Conservation (phyloP, 2,888 invertebrate genomes). For the Gnatocerus cornutus region DNA sequence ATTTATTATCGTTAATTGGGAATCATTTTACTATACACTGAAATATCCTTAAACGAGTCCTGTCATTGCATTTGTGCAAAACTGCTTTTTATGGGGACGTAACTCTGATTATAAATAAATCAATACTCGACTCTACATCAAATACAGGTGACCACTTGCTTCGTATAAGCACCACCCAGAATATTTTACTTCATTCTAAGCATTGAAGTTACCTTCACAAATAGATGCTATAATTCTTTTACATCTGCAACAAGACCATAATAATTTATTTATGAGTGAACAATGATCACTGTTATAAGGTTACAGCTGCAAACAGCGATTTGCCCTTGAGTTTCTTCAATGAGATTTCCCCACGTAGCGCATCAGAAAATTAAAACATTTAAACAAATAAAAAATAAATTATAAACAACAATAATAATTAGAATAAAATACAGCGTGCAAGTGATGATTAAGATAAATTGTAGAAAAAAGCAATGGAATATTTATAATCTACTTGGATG, state of each 20-base stretch:
- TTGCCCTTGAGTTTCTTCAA: constrained; percentile 4
- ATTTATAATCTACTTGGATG: too few relatives aligned
- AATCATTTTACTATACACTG: too few relatives aligned
- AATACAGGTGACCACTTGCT: constrained; percentile 19
- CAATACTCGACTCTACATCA: constrained; percentile 15
- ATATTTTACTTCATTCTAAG: constrained; percentile 10
- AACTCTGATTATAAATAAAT: constrained; percentile 13
- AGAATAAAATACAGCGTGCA: too few relatives aligned
- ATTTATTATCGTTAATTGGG: too few relatives aligned
- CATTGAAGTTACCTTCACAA: constrained; percentile 4
- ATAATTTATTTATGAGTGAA: too few relatives aligned
- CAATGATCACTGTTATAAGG: not conserved
- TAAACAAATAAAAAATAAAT: not conserved
- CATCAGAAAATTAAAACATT: not conserved
- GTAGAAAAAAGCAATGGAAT: too few relatives aligned
- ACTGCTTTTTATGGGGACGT: not conserved
- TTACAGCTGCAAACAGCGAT: not conserved
- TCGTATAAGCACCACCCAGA: constrained; percentile 7
- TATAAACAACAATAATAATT: not conserved
- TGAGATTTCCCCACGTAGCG: not conserved
- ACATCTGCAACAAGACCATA: not conserved
- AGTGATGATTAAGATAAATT: too few relatives aligned
- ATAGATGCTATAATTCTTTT: not conserved
- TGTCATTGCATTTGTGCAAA: not conserved
- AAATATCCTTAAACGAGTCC: too few relatives aligned